phyloP scores from a whole-genome alignment of 2,113 vertebrate species.

The Orthonyx spaldingii region DNA sequence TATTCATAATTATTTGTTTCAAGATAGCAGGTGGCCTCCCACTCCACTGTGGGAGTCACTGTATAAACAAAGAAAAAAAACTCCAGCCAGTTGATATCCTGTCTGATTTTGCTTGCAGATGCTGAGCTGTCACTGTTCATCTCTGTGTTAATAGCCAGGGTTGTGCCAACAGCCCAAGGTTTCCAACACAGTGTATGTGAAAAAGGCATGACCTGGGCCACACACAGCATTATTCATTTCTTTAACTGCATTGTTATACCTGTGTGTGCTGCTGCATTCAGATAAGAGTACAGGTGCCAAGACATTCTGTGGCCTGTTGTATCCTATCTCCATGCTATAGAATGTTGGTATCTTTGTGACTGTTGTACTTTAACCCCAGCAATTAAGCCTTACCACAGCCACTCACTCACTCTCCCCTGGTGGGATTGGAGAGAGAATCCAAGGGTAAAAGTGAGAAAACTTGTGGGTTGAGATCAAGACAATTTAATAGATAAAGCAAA shows the following conservation, averaged over 20 bases:
- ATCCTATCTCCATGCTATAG: not conserved
- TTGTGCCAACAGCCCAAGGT: not conserved
- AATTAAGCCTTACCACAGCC: not conserved
- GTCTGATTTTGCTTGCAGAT: not conserved
- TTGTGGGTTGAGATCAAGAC: not conserved
- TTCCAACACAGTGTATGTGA: not conserved
- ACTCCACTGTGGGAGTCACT: not conserved
- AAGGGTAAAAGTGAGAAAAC: not conserved
- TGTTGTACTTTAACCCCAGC: not conserved
- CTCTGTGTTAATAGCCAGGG: not conserved
- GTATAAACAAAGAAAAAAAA: not conserved
- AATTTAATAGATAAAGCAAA: not conserved
- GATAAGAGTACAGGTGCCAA: not conserved
- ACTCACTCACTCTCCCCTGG: not conserved
- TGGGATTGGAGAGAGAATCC: not conserved
- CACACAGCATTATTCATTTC: not conserved
- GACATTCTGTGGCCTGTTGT: not conserved
- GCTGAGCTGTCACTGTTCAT: not conserved
- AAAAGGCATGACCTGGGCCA: not conserved
- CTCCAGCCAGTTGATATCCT: not conserved
- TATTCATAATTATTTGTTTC: not conserved
- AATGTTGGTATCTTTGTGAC: not conserved
- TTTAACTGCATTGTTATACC: rapidly evolving
- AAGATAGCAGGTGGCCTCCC: not conserved
- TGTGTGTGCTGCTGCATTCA: not conserved